Conservation (phyloP, 2,113 vertebrate species). For the Silurus asotus region DNA sequence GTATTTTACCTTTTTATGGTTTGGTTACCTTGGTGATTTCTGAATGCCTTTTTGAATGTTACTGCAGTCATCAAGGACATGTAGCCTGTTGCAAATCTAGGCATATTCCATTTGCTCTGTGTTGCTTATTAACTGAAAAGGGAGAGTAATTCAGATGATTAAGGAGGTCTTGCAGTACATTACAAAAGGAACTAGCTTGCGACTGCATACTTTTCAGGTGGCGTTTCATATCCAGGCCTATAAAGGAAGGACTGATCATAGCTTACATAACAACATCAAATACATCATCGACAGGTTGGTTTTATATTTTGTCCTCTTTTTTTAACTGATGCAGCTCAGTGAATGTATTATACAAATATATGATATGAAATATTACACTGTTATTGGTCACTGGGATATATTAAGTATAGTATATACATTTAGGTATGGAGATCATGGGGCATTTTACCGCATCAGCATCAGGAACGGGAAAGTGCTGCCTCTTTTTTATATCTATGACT, state of each 20-base stretch:
- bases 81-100: not conserved
- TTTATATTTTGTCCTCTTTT: not conserved
- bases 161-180: not conserved
- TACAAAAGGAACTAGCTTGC: slow-evolving; percentile 10
- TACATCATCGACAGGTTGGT: slow-evolving; percentile 88
- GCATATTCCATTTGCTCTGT: not conserved
- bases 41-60: slow-evolving; percentile 23
- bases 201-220: slow-evolving; percentile 70
- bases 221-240: slow-evolving; percentile 88
- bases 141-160: not conserved
- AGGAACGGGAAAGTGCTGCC: slow-evolving; percentile 81
- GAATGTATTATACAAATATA: not conserved
- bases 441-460: slow-evolving; percentile 83
- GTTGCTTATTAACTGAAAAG: slow-evolving; percentile 8
- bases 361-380: not conserved
- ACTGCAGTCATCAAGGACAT: slow-evolving; percentile 17
- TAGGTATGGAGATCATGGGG: slow-evolving; percentile 85
- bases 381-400: not conserved
- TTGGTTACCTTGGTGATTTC: slow-evolving; percentile 23
- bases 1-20: not conserved
- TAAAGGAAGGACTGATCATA: slow-evolving; percentile 83
- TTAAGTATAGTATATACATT: not conserved
- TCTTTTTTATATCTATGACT: slow-evolving; percentile 89
- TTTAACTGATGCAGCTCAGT: not conserved
- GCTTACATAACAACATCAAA: slow-evolving; percentile 84